phyloP scores from a whole-genome alignment of 2,113 vertebrate species.

The Chloropsis cyanopogon region DNA sequence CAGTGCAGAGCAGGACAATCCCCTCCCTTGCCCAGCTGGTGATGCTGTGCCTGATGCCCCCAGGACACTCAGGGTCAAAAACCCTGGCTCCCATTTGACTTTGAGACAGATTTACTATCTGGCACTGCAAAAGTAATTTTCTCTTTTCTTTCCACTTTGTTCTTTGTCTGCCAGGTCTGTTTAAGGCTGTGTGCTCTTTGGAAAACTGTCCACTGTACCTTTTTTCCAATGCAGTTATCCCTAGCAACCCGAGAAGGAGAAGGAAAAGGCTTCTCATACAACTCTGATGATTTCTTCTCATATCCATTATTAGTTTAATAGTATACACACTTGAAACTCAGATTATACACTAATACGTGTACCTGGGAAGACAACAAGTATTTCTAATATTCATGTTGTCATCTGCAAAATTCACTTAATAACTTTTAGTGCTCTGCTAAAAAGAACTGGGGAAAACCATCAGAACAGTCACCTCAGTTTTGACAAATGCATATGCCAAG shows the following conservation, averaged over 20 bases:
- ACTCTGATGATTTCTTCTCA: not conserved
- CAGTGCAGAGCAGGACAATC: not conserved
- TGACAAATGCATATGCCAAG: not conserved
- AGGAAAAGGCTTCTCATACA: not conserved
- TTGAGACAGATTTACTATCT: not conserved
- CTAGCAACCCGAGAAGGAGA: not conserved
- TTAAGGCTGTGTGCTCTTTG: not conserved
- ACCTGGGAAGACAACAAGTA: not conserved
- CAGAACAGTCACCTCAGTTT: not conserved
- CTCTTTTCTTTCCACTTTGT: not conserved
- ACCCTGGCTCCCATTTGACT: not conserved
- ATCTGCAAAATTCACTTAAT: not conserved
- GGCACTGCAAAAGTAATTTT: not conserved
- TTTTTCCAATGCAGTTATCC: not conserved
- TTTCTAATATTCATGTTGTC: not conserved
- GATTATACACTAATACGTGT: not conserved
- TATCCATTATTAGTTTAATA: not conserved
- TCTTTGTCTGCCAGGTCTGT: not conserved
- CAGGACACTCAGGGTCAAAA: not conserved
- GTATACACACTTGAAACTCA: not conserved
- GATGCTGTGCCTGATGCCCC: not conserved
- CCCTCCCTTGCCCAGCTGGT: accelerated
- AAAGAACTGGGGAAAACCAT: not conserved
- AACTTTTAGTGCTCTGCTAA: not conserved
- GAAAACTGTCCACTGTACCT: not conserved